Conservation (phyloP, 2,888 invertebrate genomes). For the Hirtodrosophila cameraria region DNA sequence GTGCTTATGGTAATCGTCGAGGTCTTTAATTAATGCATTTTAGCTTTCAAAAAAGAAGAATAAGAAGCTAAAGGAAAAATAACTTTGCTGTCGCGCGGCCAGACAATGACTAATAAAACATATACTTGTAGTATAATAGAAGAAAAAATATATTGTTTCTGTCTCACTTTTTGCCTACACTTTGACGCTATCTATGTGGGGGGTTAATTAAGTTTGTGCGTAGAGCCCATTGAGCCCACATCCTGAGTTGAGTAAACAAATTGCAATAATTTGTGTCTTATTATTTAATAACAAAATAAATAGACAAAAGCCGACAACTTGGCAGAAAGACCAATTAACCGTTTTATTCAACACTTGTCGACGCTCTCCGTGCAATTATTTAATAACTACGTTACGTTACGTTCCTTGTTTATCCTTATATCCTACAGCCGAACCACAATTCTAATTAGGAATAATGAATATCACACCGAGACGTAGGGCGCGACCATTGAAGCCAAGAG, state of each 20-base stretch:
- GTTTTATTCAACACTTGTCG: constrained; percentile 54
- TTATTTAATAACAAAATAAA: constrained; percentile 77
- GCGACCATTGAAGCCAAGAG: constrained; percentile 20
- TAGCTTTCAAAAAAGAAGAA: constrained; percentile 49
- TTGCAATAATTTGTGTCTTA: constrained; percentile 76
- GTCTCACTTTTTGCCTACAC: constrained; percentile 29
- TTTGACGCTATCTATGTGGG: constrained; percentile 42
- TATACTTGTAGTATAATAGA: constrained; percentile 16
- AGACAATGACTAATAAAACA: constrained; percentile 70
- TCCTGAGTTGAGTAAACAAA: constrained; percentile 62
- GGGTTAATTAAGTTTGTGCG: constrained; percentile 52
- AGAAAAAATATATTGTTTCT: constrained; percentile 6
- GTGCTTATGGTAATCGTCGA: constrained; percentile 45
- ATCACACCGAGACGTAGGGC: constrained; percentile 39
- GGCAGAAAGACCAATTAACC: constrained; percentile 48
- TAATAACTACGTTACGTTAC: constrained; percentile 32
- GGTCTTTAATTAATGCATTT: constrained; percentile 66
- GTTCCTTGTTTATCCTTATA: constrained; percentile 1
- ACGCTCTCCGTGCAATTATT: constrained; percentile 60
- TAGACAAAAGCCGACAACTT: constrained; percentile 59
- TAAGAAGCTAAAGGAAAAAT: constrained; percentile 1
- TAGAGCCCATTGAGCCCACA: constrained; percentile 16
- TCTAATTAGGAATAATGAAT: constrained; percentile 65
- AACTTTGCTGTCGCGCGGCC: constrained; percentile 59
- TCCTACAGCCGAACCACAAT: constrained; percentile 27